phyloP scores from a whole-genome alignment of 2,888 invertebrate genomes.

The Polydrusus pterygomalis region DNA sequence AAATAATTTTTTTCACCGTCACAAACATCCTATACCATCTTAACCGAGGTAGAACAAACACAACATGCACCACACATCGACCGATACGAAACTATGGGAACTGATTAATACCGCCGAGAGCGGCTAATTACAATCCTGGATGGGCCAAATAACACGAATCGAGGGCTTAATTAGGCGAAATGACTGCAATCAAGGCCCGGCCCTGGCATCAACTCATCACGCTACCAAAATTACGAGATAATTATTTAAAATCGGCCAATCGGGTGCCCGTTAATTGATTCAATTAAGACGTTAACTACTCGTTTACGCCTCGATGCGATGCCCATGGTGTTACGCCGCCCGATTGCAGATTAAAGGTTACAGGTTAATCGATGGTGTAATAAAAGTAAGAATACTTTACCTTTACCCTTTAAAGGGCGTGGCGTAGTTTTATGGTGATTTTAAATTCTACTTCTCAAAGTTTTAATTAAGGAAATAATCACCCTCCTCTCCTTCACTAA shows the following conservation, averaged over 20 bases:
- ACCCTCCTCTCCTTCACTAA: no score
- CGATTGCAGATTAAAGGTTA: constrained; percentile 10
- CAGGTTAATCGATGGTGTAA: constrained; percentile 11
- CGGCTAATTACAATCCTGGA: constrained; percentile 63
- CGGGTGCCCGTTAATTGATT: constrained; percentile 51
- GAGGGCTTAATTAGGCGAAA: constrained; percentile 66
- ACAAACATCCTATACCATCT: no score
- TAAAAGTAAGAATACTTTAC: not conserved
- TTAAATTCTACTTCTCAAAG: no score
- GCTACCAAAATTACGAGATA: constrained; percentile 65
- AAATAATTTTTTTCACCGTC: no score
- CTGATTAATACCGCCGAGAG: constrained; percentile 45
- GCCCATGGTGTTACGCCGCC: constrained; percentile 5
- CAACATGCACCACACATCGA: not conserved
- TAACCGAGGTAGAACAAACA: no score
- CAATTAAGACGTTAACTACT: constrained; percentile 54
- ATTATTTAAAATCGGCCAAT: constrained; percentile 56
- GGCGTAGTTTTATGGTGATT: not conserved
- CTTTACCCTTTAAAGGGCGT: no score
- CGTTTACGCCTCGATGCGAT: constrained; percentile 36
- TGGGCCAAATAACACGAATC: constrained; percentile 68
- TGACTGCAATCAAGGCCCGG: constrained; percentile 66
- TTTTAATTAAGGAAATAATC: no score
- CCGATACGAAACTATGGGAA: constrained; percentile 14
- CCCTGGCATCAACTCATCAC: constrained; percentile 65